These are phyloP conservation scores for Gibbula magus DNA, from an alignment of 2,888 invertebrate species.

Conservation along the genomic window DNA sequence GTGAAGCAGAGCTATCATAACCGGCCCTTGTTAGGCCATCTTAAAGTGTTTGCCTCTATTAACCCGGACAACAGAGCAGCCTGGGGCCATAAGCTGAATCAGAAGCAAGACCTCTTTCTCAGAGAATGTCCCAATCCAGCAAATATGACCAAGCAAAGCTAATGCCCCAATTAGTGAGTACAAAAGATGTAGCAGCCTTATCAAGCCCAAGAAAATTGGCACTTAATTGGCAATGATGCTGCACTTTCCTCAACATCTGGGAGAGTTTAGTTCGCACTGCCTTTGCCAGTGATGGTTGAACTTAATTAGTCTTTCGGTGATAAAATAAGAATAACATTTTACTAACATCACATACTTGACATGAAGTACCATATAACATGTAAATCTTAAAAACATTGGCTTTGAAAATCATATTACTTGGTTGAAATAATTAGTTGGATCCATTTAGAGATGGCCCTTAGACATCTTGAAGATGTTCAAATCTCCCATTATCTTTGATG, in stretches of 20 bases:
- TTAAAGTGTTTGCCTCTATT: conserved; percentile 13
- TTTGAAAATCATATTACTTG: no score
- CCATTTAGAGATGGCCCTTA: no score
- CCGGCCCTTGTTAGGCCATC: background rate
- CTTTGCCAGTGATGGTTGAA: background rate
- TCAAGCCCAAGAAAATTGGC: conserved; percentile 37
- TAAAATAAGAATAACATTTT: no score
- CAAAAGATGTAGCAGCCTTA: conserved; percentile 37
- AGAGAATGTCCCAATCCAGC: background rate
- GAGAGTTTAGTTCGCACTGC: background rate
- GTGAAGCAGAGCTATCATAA: background rate
- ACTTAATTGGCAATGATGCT: conserved; percentile 39
- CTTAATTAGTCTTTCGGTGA: no score
- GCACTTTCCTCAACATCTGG: conserved; percentile 23
- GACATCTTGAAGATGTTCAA: no score
- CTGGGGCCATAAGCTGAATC: background rate
- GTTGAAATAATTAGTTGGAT: no score
- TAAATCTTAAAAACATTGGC: no score
- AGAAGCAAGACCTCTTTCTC: background rate
- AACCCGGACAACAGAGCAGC: background rate
- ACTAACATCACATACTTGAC: no score
- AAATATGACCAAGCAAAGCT: background rate
- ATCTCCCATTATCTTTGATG: no score
- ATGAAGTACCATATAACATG: no score
- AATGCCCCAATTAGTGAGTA: conserved; percentile 34